These are phyloP conservation scores for Carassius gibelio DNA, from an alignment of 2,113 vertebrate genomes.

Conservation along the genomic window DNA sequence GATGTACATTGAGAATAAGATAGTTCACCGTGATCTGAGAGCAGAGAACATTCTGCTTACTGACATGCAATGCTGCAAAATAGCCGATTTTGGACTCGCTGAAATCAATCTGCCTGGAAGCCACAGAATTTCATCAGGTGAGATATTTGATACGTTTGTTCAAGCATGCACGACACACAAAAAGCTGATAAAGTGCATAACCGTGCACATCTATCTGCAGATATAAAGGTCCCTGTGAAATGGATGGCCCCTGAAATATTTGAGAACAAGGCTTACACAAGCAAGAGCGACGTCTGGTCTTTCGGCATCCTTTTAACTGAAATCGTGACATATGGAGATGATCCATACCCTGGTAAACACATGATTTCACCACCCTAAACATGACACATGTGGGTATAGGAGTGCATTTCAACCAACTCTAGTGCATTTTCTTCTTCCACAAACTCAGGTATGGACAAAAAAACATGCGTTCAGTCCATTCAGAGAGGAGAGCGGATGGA, in stretches of 20 bases:
- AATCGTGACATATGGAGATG: slow-evolving; percentile 63
- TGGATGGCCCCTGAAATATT: slow-evolving; percentile 71
- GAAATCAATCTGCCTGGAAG: slow-evolving; percentile 48
- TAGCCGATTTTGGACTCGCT: slow-evolving; percentile 69
- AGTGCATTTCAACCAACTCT: neutral
- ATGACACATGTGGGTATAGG: neutral
- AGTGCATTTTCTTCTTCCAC: slow-evolving; percentile 6
- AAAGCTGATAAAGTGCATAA: neutral
- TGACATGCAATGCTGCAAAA: slow-evolving; percentile 65
- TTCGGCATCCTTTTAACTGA: slow-evolving; percentile 66
- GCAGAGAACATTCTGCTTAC: slow-evolving; percentile 67
- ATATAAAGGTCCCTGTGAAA: slow-evolving; percentile 59
- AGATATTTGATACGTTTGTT: neutral
- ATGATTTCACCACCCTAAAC: neutral
- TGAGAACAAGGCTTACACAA: slow-evolving; percentile 49
- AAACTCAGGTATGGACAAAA: slow-evolving; percentile 51
- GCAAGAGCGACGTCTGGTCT: slow-evolving; percentile 66
- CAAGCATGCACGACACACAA: neutral
- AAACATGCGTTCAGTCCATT: slow-evolving; percentile 46
- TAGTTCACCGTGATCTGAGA: slow-evolving; percentile 65
- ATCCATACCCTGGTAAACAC: slow-evolving; percentile 62
- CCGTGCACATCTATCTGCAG: neutral
- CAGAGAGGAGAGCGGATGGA: slow-evolving; percentile 47
- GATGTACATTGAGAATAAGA: slow-evolving; percentile 63
- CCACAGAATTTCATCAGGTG: slow-evolving; percentile 44